phyloP scores from a whole-genome alignment of 2,113 vertebrate genomes.

The Willisornis vidua region DNA sequence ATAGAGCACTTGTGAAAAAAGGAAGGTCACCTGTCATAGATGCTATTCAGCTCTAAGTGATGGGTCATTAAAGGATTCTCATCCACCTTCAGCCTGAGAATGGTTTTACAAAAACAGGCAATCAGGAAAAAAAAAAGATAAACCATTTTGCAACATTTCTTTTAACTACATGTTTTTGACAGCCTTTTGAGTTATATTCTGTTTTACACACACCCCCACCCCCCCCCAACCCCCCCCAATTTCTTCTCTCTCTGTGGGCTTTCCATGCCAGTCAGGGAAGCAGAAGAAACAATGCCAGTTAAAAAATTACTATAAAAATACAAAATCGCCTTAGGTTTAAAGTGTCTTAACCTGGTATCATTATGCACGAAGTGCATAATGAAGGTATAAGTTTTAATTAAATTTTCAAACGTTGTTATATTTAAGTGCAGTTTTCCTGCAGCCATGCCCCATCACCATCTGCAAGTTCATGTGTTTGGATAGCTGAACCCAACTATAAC shows the following conservation, averaged over 20 bases:
- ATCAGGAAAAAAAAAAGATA: background rate
- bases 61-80: constrained; percentile 19
- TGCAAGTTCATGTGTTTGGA: background rate
- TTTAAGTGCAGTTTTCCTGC: background rate
- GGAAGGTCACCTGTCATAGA: constrained; percentile 41
- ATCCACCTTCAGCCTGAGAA: background rate
- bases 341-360: background rate
- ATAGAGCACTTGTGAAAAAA: constrained; percentile 19
- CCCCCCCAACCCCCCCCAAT: background rate
- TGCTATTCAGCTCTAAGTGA: constrained; percentile 41
- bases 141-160: background rate
- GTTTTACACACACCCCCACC: background rate
- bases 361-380: background rate
- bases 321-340: constrained; percentile 5
- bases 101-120: background rate
- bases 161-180: background rate
- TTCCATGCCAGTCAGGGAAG: background rate
- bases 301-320: background rate
- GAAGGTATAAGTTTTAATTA: constrained; percentile 3
- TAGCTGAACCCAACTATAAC: background rate
- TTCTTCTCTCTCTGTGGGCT: background rate
- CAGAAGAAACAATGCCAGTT: background rate
- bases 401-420: constrained; percentile 3
- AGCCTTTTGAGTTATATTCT: background rate
- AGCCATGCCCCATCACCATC: background rate